Evolutionary conservation across 2,797 vertebrate genomes (phyloP).

Genomic region (Crenichthys baileyi): DNA sequence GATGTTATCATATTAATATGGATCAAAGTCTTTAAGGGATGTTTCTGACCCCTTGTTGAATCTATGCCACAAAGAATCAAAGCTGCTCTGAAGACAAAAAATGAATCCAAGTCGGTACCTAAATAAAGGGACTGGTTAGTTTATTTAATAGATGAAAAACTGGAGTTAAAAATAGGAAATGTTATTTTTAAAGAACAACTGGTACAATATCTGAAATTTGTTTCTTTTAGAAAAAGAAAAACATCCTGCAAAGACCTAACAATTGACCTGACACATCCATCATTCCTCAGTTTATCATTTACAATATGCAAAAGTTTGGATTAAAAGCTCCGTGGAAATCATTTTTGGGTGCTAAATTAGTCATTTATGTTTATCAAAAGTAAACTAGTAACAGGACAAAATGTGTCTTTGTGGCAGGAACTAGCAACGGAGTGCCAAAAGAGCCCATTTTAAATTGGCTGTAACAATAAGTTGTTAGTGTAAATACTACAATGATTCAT

Average conservation of each 20-base stretch:
- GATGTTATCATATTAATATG: background rate
- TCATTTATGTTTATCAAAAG: background rate
- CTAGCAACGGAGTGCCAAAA: no score
- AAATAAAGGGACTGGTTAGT: no score
- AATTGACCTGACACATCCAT: background rate
- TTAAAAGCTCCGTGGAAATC: background rate
- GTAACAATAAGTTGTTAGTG: background rate
- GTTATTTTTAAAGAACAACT: background rate
- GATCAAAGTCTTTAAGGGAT: background rate
- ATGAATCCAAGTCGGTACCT: no score
- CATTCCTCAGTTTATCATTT: background rate
- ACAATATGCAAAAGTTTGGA: background rate
- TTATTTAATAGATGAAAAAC: background rate
- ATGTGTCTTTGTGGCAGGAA: background rate
- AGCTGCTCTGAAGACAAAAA: background rate
- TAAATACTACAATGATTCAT: background rate
- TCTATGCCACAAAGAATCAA: background rate
- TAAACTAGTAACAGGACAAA: background rate
- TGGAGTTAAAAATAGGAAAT: background rate
- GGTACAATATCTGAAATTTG: no score
- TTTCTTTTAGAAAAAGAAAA: no score
- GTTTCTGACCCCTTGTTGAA: background rate
- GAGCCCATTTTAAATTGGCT: background rate
- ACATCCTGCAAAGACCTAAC: background rate
- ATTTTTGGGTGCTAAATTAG: no score